Percentiles rank a stretch among this genome's conserved stretches.
These are phyloP conservation scores for Catocala sponsa DNA, from an alignment of 2,888 invertebrate species.

Conservation along the genomic window DNA sequence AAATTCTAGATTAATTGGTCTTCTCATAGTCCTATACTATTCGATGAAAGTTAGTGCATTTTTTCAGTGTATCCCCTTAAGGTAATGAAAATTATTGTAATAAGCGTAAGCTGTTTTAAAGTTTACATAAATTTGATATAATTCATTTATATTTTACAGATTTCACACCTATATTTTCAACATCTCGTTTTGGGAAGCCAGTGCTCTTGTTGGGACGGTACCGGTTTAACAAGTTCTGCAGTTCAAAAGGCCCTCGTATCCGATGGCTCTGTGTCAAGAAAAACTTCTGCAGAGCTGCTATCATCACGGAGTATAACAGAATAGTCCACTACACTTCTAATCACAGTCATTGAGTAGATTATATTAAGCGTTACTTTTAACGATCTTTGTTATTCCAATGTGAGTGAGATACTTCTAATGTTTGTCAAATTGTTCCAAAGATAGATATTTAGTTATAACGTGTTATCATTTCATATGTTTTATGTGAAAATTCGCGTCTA, in stretches of 20 bases:
- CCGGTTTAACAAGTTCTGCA: slow-evolving; percentile 53
- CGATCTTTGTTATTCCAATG: too few relatives aligned
- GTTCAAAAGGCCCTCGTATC: slow-evolving; percentile 37
- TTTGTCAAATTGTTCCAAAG: too few relatives aligned
- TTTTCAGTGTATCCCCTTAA: too few relatives aligned
- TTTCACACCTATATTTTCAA: slow-evolving; percentile 33
- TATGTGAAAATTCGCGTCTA: too few relatives aligned
- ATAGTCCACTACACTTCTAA: slow-evolving; percentile 34
- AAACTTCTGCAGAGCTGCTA: slow-evolving; percentile 48
- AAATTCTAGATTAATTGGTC: too few relatives aligned
- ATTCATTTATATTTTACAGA: slow-evolving; percentile 11
- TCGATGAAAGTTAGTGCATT: too few relatives aligned
- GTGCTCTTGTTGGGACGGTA: slow-evolving; percentile 52
- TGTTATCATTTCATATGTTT: too few relatives aligned
- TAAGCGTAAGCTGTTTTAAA: background rate
- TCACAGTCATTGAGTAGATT: slow-evolving; percentile 41
- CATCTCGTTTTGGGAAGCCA: slow-evolving; percentile 63
- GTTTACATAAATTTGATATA: background rate
- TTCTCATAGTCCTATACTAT: too few relatives aligned
- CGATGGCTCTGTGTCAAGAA: slow-evolving; percentile 57
- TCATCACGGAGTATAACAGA: slow-evolving; percentile 49
- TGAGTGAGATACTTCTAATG: too few relatives aligned
- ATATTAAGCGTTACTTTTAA: background rate
- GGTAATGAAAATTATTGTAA: too few relatives aligned
- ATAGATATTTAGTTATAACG: too few relatives aligned